These are phyloP conservation scores for Argyresthia albistria DNA, from an alignment of 2,888 invertebrate genomes.

Conservation along the genomic window DNA sequence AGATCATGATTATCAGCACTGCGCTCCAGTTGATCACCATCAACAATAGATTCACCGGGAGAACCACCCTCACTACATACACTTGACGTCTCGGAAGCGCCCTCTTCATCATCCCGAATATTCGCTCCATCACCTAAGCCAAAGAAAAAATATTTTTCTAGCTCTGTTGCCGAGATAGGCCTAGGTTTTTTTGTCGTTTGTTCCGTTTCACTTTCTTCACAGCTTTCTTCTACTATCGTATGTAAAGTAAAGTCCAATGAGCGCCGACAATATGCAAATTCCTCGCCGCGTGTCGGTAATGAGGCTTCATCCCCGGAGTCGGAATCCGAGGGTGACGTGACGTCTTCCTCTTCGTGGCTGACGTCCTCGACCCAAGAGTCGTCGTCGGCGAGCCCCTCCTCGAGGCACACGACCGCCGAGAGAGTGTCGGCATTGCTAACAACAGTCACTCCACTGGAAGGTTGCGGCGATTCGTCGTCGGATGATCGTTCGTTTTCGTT, in stretches of 20 bases:
- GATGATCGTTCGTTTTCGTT: conserved; percentile 56
- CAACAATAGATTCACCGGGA: conserved; percentile 76
- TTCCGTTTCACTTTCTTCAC: conserved; percentile 92
- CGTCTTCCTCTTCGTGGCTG: conserved; percentile 83
- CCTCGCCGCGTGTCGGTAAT: conserved; percentile 83
- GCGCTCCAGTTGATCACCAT: conserved; percentile 70
- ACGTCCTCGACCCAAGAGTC: conserved; percentile 94
- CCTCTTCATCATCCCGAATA: conserved; percentile 73
- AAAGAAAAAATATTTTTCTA: conserved; percentile 93
- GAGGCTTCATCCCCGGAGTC: conserved; percentile 80
- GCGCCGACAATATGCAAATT: conserved; percentile 84
- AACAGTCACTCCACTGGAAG: conserved; percentile 76
- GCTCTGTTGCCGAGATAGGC: conserved; percentile 83
- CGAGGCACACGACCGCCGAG: conserved; percentile 81
- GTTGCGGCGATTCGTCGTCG: conserved; percentile 58
- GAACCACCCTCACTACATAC: conserved; percentile 82
- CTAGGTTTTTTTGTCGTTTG: conserved; percentile 74
- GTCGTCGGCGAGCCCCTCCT: conserved; percentile 91
- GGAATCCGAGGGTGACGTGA: conserved; percentile 76
- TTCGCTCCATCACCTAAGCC: conserved; percentile 82
- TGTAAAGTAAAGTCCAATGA: conserved; percentile 92
- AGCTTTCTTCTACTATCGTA: conserved; percentile 94
- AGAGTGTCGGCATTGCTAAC: conserved; percentile 80
- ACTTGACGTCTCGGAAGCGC: conserved; percentile 86
- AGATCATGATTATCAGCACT: conserved; percentile 78